Base-by-base conservation (phyloP, 2,797 vertebrate genomes). In the Sebastes elongatus region DNA sequence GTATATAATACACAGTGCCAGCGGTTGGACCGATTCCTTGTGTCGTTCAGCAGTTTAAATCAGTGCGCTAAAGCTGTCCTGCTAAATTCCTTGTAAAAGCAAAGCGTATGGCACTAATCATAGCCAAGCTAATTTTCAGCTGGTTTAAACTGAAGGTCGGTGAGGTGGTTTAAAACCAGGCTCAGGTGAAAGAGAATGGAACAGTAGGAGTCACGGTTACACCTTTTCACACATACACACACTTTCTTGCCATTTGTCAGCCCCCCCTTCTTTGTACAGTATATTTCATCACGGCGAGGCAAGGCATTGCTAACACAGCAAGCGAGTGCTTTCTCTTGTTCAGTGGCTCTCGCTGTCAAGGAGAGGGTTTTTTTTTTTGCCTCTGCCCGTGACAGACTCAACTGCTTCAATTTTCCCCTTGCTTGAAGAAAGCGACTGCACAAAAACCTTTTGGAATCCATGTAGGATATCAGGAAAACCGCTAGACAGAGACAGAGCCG, bases 291-390 rank as follows among this genome's bases (percentile, higher is more conserved):
- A 82, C 10, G 82, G 77, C 27, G 25, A 74, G 79, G 69, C 74
- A 46, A 82, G 71, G 67, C 80, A 78, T 78, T 14, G 79, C 87
- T 89, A 84, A 88, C 86, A 81, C 32, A 23, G 61, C 62, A 33
- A 70, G 81, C 28, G 52, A 92, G 87, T 88, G 90, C 89, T 91
- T 93, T 91, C 74, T 89, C 87, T 91, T 92, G 89, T 92, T 92
- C 85, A 71, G 57, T 60, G 32, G 55, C 81, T 85, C 65, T 89
- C 25, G 14, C 79, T 88, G 90, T 93, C 85, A 84, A 52, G 32
- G 52, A 73, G 73, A 87, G 33, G 55, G 59, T 68, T 73, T 71
- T 68, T 76, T 70, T 71, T 80, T 87, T 64, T 38, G 69, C 76
- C 25, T 76, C 52, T 81, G 52, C 56, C 74, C 10, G 4, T 85